Evolutionary conservation across 2,113 vertebrate species (phyloP), one percentile per base, ranked within the genome.

Genomic region (Xenotilapia flavipinnis): DNA sequence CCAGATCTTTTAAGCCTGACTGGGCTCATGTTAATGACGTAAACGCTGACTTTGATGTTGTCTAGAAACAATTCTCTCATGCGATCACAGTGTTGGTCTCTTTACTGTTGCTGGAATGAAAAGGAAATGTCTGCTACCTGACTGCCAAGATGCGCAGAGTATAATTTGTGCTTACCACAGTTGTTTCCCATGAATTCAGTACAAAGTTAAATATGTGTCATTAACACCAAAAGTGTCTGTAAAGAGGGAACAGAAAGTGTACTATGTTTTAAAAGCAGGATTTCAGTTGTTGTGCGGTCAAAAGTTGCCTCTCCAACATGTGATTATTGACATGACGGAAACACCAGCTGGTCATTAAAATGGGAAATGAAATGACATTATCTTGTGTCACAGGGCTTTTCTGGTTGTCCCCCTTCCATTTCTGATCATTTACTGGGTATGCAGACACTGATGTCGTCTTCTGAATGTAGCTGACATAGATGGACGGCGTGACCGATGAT

Each of bases 181-280:
- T 15, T 49, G 60, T 75, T 31, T 36, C 19, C 9, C 17, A 17
- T 84, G 4, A 82, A 60, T 49, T 79, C 6, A 79, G 51, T 13
- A 6, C 62, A 75, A 75, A 89, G 82, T 79, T 70, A 60, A 82
- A 26, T 55, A 3, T 33, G n/a, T 38, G 45, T 65, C 21, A 79
- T 21, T 80, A 53, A 28, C 54, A 56, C 17, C 19, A 13, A 19
- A 14, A 19, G 21, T 40, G 42, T 7, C n/a, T 42, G 11, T 7
- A 55, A 83, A 86, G 2, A 23, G 77, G 90, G 86, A 91, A 90
- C 79, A 88, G 55, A 88, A 92, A 77, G 83, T 51, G 17, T 53
- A 17, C 9, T 31, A 6, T 21, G 3, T 6, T 82, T 85, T 14
- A 47, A n/a, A 83, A 68, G 19, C 21, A 45, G 12, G 23, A 9